These are phyloP conservation scores for Rhabdomys dilectus DNA, from an alignment of 2,113 vertebrate species.

Conservation along the genomic window DNA sequence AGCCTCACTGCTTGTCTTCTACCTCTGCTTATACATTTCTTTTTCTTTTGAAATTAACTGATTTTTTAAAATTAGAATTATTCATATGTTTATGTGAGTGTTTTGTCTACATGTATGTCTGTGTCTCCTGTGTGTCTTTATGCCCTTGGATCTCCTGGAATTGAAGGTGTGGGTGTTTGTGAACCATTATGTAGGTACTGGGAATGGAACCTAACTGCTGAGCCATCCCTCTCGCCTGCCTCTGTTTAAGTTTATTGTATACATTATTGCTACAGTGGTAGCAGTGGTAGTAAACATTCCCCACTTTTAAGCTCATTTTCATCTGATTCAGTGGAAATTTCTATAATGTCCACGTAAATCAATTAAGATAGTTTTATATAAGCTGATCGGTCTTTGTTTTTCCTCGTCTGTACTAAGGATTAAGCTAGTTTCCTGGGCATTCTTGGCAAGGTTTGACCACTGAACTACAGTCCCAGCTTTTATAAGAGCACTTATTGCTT, in stretches of 20 bases:
- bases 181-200: not conserved
- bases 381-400: not conserved
- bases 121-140: not conserved
- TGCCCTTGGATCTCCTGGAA: not conserved
- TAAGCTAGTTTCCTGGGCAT: not conserved
- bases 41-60: not conserved
- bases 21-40: not conserved
- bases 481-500: not conserved
- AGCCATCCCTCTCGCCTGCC: no score
- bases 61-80: not conserved
- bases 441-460: not conserved
- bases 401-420: not conserved
- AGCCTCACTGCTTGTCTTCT: not conserved
- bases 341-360: not conserved
- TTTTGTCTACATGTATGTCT: not conserved
- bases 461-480: not conserved
- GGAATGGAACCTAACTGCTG: not conserved
- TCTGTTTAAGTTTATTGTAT: conserved; percentile 23
- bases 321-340: not conserved
- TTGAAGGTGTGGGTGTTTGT: not conserved
- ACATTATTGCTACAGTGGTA: not conserved
- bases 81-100: not conserved
- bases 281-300: conserved; percentile 1
- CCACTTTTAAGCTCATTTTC: conserved; percentile 13
- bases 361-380: conserved; percentile 18